These are phyloP conservation scores for Anticlea derivata DNA, from an alignment of 2,888 invertebrate species.

Conservation along the genomic window DNA sequence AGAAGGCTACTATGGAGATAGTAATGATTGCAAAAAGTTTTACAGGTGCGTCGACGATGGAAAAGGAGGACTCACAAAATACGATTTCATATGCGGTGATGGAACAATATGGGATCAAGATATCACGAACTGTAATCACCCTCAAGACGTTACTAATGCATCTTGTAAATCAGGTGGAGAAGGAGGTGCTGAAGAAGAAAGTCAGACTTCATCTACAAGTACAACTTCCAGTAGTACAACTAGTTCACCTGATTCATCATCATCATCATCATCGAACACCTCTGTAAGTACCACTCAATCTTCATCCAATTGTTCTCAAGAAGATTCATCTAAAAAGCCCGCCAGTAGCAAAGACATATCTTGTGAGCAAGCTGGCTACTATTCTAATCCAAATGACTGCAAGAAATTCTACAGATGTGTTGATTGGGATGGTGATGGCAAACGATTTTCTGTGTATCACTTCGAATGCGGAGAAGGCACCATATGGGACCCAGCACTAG, in stretches of 20 bases:
- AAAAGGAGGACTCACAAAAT: constrained; percentile 83
- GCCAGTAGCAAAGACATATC: constrained; percentile 51
- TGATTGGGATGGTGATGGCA: constrained; percentile 82
- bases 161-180: constrained; percentile 51
- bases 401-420: constrained; percentile 87
- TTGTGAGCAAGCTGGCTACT: constrained; percentile 85
- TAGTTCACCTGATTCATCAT: constrained; percentile 19
- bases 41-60: constrained; percentile 87
- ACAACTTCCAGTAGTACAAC: constrained; percentile 27
- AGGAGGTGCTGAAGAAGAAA: constrained; percentile 27
- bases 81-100: constrained; percentile 86
- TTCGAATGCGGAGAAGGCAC: constrained; percentile 88
- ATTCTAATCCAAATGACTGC: constrained; percentile 84
- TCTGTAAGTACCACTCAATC: constrained; percentile 45
- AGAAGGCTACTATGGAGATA: constrained; percentile 86
- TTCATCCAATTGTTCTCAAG: constrained; percentile 52
- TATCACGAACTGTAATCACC: constrained; percentile 72
- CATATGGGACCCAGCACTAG: constrained; percentile 87
- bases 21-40: constrained; percentile 85
- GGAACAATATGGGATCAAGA: constrained; percentile 89
- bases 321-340: constrained; percentile 53
- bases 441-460: constrained; percentile 85
- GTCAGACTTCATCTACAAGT: constrained; percentile 36
- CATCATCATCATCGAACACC: constrained; percentile 39
- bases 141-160: constrained; percentile 65